phyloP scores from a whole-genome alignment of 2,888 invertebrate genomes.

The Euclidia mi region DNA sequence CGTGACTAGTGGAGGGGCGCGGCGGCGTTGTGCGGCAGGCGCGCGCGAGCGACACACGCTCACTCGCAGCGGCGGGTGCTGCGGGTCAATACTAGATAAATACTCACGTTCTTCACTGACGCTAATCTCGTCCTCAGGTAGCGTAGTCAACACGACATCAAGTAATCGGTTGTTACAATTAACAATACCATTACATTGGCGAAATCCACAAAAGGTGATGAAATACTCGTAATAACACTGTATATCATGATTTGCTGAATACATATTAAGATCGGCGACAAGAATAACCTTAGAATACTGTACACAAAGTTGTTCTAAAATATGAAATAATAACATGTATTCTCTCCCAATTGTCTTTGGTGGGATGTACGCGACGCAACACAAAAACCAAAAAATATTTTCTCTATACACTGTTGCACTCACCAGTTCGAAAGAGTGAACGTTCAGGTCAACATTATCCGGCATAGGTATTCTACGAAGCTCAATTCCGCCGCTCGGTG shows the following conservation, averaged over 20 bases:
- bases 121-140: constrained; percentile 1
- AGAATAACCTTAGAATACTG: constrained; percentile 11
- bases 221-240: constrained; percentile 27
- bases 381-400: too few relatives aligned
- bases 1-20: neutral
- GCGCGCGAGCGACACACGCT: neutral
- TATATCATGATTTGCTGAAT: constrained; percentile 6
- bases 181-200: constrained; percentile 30
- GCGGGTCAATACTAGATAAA: constrained; percentile 12
- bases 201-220: constrained; percentile 35
- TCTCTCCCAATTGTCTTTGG: too few relatives aligned
- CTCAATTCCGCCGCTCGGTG: too few relatives aligned
- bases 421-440: too few relatives aligned
- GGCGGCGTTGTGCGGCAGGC: too few relatives aligned
- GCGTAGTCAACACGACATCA: constrained; percentile 24
- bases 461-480: too few relatives aligned
- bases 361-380: too few relatives aligned
- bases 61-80: constrained; percentile 28
- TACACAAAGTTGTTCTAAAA: neutral
- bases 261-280: constrained; percentile 31
- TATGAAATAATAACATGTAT: too few relatives aligned
- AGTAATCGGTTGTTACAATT: constrained; percentile 35
- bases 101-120: neutral
- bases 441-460: too few relatives aligned
- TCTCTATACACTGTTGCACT: too few relatives aligned